phyloP scores from a whole-genome alignment of 2,113 vertebrate genomes.

The Antechinus flavipes region DNA sequence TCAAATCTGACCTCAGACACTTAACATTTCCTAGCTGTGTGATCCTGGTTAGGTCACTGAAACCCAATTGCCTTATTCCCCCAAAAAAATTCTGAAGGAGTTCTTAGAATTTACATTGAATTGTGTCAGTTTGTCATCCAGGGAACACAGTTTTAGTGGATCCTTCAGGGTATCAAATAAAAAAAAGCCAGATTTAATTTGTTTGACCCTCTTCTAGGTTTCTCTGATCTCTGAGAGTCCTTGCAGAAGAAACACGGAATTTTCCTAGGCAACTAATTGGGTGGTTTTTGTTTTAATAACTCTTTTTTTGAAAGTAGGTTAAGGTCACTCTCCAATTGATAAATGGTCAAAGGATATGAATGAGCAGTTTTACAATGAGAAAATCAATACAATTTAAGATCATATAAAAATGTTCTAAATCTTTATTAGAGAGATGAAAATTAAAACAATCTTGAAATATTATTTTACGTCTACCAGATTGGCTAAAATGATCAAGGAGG shows the following conservation, averaged over 20 bases:
- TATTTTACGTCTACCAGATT: no score
- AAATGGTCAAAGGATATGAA: neutral
- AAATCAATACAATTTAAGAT: neutral
- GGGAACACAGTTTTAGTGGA: neutral
- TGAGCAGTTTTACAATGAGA: neutral
- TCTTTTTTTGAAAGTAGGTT: neutral
- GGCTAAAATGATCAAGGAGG: no score
- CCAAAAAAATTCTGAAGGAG: neutral
- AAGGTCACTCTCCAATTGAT: neutral
- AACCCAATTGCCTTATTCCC: no score
- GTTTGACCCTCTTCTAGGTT: neutral
- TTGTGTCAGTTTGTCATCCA: neutral
- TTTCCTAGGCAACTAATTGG: neutral
- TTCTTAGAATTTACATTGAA: neutral
- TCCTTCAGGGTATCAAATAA: neutral
- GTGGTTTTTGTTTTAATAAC: neutral
- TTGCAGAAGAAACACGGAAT: neutral
- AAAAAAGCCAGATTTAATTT: neutral
- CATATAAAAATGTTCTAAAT: neutral
- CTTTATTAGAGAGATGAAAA: no score
- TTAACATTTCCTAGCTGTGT: no score
- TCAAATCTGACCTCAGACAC: no score
- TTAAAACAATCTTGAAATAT: no score
- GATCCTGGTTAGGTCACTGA: no score
- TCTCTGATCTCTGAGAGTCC: neutral